Evolutionary conservation across 2,797 vertebrate species (phyloP).

Genomic region (Notamacropus eugenii): DNA sequence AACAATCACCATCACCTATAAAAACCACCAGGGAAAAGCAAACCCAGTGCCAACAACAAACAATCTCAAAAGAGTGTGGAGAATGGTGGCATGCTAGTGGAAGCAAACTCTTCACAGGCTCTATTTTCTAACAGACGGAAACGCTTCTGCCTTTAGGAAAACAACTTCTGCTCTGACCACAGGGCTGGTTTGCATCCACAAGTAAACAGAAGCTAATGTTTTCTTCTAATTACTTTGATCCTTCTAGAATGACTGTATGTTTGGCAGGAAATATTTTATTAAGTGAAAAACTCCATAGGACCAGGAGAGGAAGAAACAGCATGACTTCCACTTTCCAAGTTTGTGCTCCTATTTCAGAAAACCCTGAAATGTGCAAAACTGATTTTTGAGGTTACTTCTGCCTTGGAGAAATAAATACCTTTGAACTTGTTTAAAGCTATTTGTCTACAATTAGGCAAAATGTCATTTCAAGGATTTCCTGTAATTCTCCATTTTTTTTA

Average conservation of each 20-base stretch:
- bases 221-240: slow-evolving; percentile 56
- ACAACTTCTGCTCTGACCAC: slow-evolving; percentile 43
- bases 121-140: slow-evolving; percentile 38
- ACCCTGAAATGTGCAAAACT: background rate
- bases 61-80: background rate
- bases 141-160: slow-evolving; percentile 37
- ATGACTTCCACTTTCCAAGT: background rate
- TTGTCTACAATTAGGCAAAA: slow-evolving; percentile 32
- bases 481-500: background rate
- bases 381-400: background rate
- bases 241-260: slow-evolving; percentile 38
- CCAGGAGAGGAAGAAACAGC: slow-evolving; percentile 20
- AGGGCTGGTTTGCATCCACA: slow-evolving; percentile 57
- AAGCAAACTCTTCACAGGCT: slow-evolving; percentile 24
- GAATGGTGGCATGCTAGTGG: background rate
- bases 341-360: slow-evolving; percentile 12
- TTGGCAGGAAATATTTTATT: slow-evolving; percentile 37
- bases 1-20: background rate
- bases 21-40: slow-evolving; percentile 12
- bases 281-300: slow-evolving; percentile 53
- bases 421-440: slow-evolving; percentile 10
- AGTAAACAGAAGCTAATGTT: slow-evolving; percentile 43
- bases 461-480: slow-evolving; percentile 43
- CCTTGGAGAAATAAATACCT: background rate
- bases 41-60: background rate